Base-by-base conservation (phyloP, 2,797 vertebrate species). In the Cuculus canorus region DNA sequence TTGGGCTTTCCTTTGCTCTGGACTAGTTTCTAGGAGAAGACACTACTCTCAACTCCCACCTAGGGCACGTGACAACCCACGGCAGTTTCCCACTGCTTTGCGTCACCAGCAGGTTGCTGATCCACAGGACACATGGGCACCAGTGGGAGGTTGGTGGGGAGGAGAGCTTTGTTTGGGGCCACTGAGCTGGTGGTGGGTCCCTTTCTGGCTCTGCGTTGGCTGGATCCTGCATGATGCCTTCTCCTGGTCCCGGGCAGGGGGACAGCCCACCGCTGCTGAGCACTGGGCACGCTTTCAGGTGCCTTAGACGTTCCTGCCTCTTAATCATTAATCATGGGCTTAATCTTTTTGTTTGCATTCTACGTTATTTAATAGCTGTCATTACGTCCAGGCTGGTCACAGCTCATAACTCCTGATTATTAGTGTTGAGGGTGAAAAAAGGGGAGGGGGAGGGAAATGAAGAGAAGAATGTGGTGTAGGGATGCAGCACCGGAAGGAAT, bases 401-500 rank as follows among this genome's bases (percentile, higher is more conserved):
- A 45, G 76, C 37, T 92, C 59, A 32, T n/a, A 50, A 45, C 17
- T 61, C 50, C 25, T 80, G 47, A 5, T 14, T 81, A 81, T 37
- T 1, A 3, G 30, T 1, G 0, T 47, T 81, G 52, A 30, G 18
- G 47, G 19, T 28, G 37, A 3, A 7, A 11, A 75, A 52, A 12
- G 5, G 18, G 45, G 6, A 35, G 3, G 6, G n/a, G 9, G 21
- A 50, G 7, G 43, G 45, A 61, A 61, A 64, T 0, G 1, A 84
- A 66, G 25, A 72, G 41, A 15, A 28, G 19, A 18, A 11, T 1
- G 0, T 2, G 3, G 5, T 0, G 1, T 59, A 33, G 53, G n/a
- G 33, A 32, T 0, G 1, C 21, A 18, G 69, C 1, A 4, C 35
- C 59, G 0, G 0, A 11, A 86, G 56, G 52, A 33, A 43, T 2